Conservation (phyloP, 2,888 invertebrate species). For the Salticus scenicus region DNA sequence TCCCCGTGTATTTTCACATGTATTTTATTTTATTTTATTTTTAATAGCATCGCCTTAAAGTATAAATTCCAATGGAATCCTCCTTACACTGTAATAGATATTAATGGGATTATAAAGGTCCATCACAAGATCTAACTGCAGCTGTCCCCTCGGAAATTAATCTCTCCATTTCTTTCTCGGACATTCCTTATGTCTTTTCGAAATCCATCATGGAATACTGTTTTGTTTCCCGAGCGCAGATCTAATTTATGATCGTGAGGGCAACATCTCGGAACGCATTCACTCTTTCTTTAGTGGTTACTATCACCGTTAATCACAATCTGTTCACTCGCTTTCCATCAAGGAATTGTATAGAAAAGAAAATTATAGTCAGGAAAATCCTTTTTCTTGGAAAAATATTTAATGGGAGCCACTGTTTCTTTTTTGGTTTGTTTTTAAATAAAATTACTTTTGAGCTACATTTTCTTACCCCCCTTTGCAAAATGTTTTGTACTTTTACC, state of each 20-base stretch:
- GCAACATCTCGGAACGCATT: constrained; percentile 8
- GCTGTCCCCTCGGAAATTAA: constrained; percentile 25
- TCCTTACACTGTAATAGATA: background rate
- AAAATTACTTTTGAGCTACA: too few relatives aligned
- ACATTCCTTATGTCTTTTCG: constrained; percentile 47
- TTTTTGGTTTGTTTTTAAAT: too few relatives aligned
- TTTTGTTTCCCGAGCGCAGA: constrained; percentile 54
- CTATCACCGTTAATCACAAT: constrained; percentile 45
- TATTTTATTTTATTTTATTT: too few relatives aligned
- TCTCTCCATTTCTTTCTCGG: constrained; percentile 17
- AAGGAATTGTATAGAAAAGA: background rate
- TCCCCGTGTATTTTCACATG: too few relatives aligned
- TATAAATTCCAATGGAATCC: too few relatives aligned
- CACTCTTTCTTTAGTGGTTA: constrained; percentile 15
- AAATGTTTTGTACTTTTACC: too few relatives aligned
- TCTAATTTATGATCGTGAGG: constrained; percentile 47
- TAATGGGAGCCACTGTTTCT: background rate
- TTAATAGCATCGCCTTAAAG: too few relatives aligned
- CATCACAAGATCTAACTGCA: constrained; percentile 9
- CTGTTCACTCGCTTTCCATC: constrained; percentile 11
- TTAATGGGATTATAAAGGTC: constrained; percentile 11
- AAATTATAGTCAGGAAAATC: background rate
- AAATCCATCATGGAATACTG: constrained; percentile 46
- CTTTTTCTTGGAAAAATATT: background rate
- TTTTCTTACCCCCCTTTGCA: too few relatives aligned